These are phyloP conservation scores for Sylvia atricapilla DNA, from an alignment of 2,113 vertebrate genomes.

Conservation along the genomic window DNA sequence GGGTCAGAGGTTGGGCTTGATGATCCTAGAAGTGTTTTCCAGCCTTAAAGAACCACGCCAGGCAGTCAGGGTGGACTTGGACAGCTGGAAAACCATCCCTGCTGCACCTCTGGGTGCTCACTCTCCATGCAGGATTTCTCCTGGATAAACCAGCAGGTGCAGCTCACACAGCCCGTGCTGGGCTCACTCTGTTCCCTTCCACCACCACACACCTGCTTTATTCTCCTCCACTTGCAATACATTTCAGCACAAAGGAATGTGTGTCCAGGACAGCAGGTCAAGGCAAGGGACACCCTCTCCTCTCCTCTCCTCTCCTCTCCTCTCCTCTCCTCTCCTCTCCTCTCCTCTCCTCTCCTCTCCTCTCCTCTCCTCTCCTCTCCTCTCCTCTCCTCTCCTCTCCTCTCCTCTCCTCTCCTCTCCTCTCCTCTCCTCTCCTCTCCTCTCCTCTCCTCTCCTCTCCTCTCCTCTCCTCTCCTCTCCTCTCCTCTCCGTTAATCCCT, in stretches of 20 bases:
- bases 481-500: neutral
- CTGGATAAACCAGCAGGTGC: neutral
- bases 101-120: neutral
- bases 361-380: too few species aligned
- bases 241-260: neutral
- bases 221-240: neutral
- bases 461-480: too few species aligned
- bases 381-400: too few species aligned
- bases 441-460: too few species aligned
- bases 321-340: too few species aligned
- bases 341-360: too few species aligned
- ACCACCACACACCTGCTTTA: neutral
- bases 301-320: neutral
- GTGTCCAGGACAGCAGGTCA: neutral
- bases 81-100: neutral
- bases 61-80: fast-evolving
- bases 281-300: neutral
- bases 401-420: too few species aligned
- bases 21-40: neutral
- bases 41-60: neutral
- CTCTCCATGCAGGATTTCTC: neutral
- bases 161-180: neutral
- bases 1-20: neutral
- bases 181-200: neutral
- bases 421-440: too few species aligned